Conservation (phyloP, 2,888 invertebrate genomes). For the Pediacus dermestoides region DNA sequence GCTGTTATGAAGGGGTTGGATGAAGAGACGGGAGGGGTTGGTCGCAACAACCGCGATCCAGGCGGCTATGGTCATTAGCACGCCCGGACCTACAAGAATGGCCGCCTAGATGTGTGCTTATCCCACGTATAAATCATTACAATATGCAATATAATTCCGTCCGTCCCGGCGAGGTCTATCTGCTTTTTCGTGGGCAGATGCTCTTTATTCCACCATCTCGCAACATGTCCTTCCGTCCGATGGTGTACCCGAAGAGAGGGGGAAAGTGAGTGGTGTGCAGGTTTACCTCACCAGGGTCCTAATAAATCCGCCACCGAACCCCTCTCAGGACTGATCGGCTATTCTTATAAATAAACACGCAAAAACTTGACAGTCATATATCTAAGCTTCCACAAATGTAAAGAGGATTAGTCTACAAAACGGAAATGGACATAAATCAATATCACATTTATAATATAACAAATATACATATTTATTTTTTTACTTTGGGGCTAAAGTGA, state of each 20-base stretch:
- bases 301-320: too few relatives aligned
- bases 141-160: constrained; percentile 53
- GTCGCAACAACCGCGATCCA: constrained; percentile 47
- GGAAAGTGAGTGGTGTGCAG: too few relatives aligned
- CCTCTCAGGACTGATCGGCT: too few relatives aligned
- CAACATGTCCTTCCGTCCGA: constrained; percentile 23
- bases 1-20: constrained; percentile 18
- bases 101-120: constrained; percentile 51
- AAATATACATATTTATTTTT: too few relatives aligned
- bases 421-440: too few relatives aligned
- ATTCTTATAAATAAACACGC: too few relatives aligned
- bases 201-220: constrained; percentile 44
- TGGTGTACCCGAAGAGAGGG: constrained; percentile 9
- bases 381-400: too few relatives aligned
- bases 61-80: constrained; percentile 51
- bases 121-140: constrained; percentile 53
- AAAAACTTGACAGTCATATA: too few relatives aligned
- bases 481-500: too few relatives aligned
- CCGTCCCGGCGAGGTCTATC: constrained; percentile 46
- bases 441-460: too few relatives aligned
- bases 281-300: too few relatives aligned
- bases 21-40: constrained; percentile 21
- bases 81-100: constrained; percentile 51
- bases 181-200: constrained; percentile 52
- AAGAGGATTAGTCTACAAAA: too few relatives aligned